phyloP scores from a whole-genome alignment of 2,113 vertebrate genomes.

The Pristiophorus japonicus region DNA sequence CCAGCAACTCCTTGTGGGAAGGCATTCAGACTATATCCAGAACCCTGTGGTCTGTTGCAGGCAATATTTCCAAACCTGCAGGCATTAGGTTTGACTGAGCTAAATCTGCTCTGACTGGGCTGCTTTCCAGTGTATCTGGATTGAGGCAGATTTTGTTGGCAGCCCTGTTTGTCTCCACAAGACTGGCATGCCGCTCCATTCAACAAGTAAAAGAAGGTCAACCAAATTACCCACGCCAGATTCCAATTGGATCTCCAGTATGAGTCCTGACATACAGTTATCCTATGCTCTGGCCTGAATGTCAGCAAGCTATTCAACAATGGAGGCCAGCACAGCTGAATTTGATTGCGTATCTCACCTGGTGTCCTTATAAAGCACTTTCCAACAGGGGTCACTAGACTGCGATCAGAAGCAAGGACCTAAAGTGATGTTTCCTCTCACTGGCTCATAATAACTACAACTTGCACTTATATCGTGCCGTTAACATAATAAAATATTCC shows the following conservation, averaged over 20 bases:
- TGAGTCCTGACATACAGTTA: neutral
- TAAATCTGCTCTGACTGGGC: conserved; percentile 12
- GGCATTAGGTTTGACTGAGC: neutral
- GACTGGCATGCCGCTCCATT: conserved; percentile 13
- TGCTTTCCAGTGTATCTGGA: neutral
- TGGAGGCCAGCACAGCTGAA: neutral
- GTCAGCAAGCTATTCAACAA: neutral
- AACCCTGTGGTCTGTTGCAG: neutral
- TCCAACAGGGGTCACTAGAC: no score
- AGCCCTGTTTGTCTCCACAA: neutral
- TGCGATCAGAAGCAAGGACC: no score
- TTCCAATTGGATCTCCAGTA: neutral
- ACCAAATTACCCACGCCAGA: neutral
- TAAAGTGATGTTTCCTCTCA: neutral
- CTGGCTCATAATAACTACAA: neutral
- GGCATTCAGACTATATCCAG: neutral
- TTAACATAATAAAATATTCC: neutral
- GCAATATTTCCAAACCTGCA: neutral
- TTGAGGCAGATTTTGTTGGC: conserved; percentile 10
- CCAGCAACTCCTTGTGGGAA: neutral
- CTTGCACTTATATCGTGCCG: neutral
- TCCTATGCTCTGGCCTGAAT: neutral
- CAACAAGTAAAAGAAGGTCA: neutral
- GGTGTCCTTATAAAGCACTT: neutral
- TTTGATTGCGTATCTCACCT: neutral